Evolutionary conservation across 2,113 vertebrate species (phyloP).

Genomic region (Urocolius indicus): DNA sequence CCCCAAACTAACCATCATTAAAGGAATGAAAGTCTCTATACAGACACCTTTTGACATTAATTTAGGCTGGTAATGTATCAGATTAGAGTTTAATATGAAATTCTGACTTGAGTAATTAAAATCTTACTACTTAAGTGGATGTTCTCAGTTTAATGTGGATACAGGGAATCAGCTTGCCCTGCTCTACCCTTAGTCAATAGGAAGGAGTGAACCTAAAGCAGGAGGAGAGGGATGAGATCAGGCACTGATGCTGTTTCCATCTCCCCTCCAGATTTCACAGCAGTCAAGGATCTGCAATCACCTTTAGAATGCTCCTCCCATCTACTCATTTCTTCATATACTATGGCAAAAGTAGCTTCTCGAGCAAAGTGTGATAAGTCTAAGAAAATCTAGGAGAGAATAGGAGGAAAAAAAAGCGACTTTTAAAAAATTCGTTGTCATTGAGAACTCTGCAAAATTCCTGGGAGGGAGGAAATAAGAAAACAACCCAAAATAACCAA

Average conservation of each 20-base stretch:
- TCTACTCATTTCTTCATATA: neutral
- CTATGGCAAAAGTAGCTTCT: neutral
- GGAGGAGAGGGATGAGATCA: neutral
- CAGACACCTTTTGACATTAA: constrained; percentile 62
- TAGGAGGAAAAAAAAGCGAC: fast-evolving
- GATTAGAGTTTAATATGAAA: constrained; percentile 63
- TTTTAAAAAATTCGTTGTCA: fast-evolving
- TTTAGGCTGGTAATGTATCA: constrained; percentile 44
- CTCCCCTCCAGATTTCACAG: neutral
- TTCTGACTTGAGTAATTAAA: constrained; percentile 64
- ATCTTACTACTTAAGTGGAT: constrained; percentile 57
- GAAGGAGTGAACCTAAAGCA: neutral
- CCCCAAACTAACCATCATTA: constrained; percentile 40
- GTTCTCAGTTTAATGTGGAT: constrained; percentile 32
- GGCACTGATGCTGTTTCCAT: neutral
- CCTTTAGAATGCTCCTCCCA: neutral
- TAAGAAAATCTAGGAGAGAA: neutral
- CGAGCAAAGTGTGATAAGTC: neutral
- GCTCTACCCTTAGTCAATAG: neutral
- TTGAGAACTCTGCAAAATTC: neutral
- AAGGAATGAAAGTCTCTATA: constrained; percentile 32
- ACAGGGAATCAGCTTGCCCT: neutral
- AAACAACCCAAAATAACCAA: neutral
- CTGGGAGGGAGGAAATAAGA: fast-evolving
- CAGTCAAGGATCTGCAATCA: fast-evolving